These are phyloP conservation scores for Oryzias woworae DNA, from an alignment of 2,113 vertebrate species.

Conservation along the genomic window DNA sequence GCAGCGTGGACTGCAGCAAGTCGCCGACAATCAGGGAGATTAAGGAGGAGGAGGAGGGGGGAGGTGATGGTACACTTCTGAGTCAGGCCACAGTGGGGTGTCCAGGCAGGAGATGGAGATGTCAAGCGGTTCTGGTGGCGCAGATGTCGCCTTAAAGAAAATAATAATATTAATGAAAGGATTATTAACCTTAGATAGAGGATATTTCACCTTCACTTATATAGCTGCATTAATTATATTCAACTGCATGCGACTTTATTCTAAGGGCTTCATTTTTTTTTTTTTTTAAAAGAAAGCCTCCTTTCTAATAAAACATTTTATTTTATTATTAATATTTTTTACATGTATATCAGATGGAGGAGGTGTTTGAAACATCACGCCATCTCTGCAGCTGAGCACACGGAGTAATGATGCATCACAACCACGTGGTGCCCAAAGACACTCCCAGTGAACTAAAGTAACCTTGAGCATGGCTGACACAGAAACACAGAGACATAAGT, in stretches of 20 bases:
- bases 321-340: not conserved
- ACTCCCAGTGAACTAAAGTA: conserved; percentile 69
- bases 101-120: conserved; percentile 30
- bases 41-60: conserved; percentile 42
- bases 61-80: conserved; percentile 34
- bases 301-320: not conserved
- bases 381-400: conserved; percentile 40
- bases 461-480: conserved; percentile 63
- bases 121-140: conserved; percentile 32
- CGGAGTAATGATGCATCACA: conserved; percentile 53
- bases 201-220: not conserved
- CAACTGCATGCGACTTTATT: not conserved
- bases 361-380: conserved; percentile 32
- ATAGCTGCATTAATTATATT: not conserved
- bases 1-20: conserved; percentile 77
- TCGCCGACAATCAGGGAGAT: conserved; percentile 72
- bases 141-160: conserved; percentile 10
- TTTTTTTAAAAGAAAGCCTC: not conserved
- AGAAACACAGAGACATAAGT: conserved; percentile 8
- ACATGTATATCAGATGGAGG: not conserved
- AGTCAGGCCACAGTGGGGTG: conserved; percentile 38
- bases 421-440: conserved; percentile 56
- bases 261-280: not conserved
- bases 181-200: too few species aligned
- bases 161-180: not conserved